These are phyloP conservation scores for Epizoanthus ramosus DNA, from an alignment of 92 coral and sea anemone species.

Conservation along the genomic window DNA sequence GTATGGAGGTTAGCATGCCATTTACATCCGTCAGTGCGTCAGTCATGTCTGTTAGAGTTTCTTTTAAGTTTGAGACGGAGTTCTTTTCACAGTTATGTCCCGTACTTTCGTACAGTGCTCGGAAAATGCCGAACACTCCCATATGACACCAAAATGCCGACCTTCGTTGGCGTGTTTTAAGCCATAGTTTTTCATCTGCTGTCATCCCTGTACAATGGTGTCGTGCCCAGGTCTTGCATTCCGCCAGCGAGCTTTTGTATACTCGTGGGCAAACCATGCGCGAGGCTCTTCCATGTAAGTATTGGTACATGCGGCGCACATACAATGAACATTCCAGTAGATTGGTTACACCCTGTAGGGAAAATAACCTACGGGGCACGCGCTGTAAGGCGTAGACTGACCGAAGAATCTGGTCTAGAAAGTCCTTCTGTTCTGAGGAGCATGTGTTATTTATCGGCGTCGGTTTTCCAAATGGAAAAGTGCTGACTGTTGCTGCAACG, in stretches of 20 bases:
- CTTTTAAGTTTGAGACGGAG: slow-evolving; percentile 5
- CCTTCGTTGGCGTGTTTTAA: background rate
- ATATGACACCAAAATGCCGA: slow-evolving; percentile 4
- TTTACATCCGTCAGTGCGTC: background rate
- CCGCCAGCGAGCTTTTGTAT: slow-evolving; percentile 6
- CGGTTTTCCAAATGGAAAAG: background rate
- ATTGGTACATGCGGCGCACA: slow-evolving; percentile 27
- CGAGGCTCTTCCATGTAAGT: slow-evolving; percentile 3
- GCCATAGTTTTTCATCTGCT: slow-evolving; percentile 29
- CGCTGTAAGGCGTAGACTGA: slow-evolving; percentile 20
- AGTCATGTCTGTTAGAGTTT: slow-evolving; percentile 16
- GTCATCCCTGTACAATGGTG: background rate
- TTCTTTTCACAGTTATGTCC: slow-evolving; percentile 41
- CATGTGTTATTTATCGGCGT: background rate
- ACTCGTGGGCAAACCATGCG: slow-evolving; percentile 31
- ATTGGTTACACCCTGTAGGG: slow-evolving; percentile 37
- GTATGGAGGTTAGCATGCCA: slow-evolving; percentile 1
- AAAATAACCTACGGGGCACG: slow-evolving; percentile 21
- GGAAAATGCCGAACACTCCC: slow-evolving; percentile 13
- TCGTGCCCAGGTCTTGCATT: slow-evolving; percentile 44
- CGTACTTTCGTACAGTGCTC: slow-evolving; percentile 8
- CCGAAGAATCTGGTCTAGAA: background rate
- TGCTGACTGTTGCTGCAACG: slow-evolving; percentile 6
- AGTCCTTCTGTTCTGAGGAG: background rate
- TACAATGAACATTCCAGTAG: slow-evolving; percentile 40